Percentiles rank a stretch among this genome's conserved stretches.
These are phyloP conservation scores for Parasteatoda tepidariorum DNA, from an alignment of 1,140 invertebrate species.

Conservation along the genomic window DNA sequence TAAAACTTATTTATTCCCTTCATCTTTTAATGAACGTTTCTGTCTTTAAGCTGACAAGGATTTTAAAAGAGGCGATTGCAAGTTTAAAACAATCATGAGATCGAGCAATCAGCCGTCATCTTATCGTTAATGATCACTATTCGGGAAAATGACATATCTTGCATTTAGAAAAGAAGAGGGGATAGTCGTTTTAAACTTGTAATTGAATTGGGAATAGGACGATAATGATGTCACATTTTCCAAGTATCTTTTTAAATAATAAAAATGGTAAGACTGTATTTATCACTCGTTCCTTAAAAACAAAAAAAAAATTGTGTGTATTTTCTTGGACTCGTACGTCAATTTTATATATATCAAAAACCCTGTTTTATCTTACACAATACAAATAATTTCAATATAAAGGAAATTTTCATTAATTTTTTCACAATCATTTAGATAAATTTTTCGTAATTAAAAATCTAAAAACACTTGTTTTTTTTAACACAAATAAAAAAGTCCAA, in stretches of 20 bases:
- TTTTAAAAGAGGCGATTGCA: conserved; percentile 4
- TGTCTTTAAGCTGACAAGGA: conserved; percentile 8
- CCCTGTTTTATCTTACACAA: too few species aligned
- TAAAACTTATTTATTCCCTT: not conserved
- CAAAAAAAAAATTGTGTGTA: too few species aligned
- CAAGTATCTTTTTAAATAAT: conserved; percentile 16
- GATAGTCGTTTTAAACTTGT: conserved; percentile 14
- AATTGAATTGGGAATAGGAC: conserved; percentile 43
- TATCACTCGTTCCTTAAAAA: too few species aligned
- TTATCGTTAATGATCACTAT: conserved; percentile 42
- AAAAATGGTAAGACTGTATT: too few species aligned
- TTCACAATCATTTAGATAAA: too few species aligned
- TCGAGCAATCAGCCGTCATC: conserved; percentile 39
- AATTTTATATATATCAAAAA: too few species aligned
- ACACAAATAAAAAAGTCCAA: too few species aligned
- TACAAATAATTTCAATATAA: too few species aligned
- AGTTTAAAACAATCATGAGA: conserved; percentile 45
- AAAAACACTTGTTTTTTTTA: too few species aligned
- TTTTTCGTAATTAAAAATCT: too few species aligned
- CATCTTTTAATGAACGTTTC: conserved; percentile 40
- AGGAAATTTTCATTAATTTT: too few species aligned
- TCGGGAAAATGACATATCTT: conserved; percentile 1
- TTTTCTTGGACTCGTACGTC: too few species aligned
- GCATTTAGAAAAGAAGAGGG: conserved; percentile 43
- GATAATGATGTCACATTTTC: conserved; percentile 53